Percentiles rank a stretch among this genome's conserved stretches.
Evolutionary conservation across 2,797 vertebrate species (phyloP).

Genomic region (Rallus crepitans): DNA sequence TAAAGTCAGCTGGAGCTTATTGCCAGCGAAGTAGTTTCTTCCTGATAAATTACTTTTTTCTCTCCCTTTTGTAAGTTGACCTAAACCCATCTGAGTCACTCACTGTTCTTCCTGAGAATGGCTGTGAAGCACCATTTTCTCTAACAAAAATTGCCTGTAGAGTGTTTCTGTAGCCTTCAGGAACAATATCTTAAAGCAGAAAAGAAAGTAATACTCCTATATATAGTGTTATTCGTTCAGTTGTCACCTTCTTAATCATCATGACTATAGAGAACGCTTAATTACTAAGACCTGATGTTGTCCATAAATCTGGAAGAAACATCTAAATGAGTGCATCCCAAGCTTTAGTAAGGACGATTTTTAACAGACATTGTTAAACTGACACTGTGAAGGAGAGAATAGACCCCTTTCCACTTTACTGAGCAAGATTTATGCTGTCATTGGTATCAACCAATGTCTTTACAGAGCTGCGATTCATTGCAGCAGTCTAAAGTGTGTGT

Average conservation of each 20-base stretch:
- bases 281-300: conserved; percentile 42
- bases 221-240: not conserved
- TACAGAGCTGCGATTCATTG: conserved; percentile 23
- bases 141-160: not conserved
- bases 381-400: conserved; percentile 26
- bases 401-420: conserved; percentile 45
- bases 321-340: not conserved
- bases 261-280: not conserved
- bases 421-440: conserved; percentile 40
- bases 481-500: conserved; percentile 25
- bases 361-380: conserved; percentile 49
- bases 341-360: conserved; percentile 44
- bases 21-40: not conserved
- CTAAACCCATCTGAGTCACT: not conserved
- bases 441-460: not conserved
- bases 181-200: not conserved
- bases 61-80: accelerated
- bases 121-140: not conserved
- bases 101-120: not conserved
- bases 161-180: not conserved
- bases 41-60: not conserved
- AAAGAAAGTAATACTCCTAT: not conserved
- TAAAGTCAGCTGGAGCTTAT: not conserved
- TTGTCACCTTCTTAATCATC: not conserved
- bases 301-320: conserved; percentile 36